Evolutionary conservation across 2,113 vertebrate genomes (phyloP), one percentile per base, ranked within the genome.

Genomic region (Pipra filicauda): DNA sequence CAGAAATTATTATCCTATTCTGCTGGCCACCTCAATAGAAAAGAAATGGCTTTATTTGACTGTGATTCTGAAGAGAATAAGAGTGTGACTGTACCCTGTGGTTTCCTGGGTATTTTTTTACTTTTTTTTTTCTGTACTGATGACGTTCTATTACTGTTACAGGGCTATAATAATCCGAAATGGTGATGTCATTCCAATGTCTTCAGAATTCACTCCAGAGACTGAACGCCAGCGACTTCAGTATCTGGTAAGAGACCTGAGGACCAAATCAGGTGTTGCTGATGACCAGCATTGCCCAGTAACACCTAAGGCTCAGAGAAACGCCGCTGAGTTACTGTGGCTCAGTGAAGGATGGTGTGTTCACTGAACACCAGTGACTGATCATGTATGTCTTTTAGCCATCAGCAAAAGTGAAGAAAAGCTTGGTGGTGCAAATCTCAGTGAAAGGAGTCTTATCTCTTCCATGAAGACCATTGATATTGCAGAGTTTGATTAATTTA

Each of bases 121-220:
- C 11, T 5, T 33, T 26, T 16, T 44, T 78, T 58, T 78, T 67
- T 72, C 51, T 35, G 3, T 37, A 30, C n/a, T 93, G 57, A 97
- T 83, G 13, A 21, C 96, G 20, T 79, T 24, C 85, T 95, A 70
- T 98, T 77, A n/a, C 85, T 62, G 7, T 97, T 97, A 37, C 98
- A 99, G 99, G 97, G 99, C 99, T 74, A 99, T 99, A 93, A 99
- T 99, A 95, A 97, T 99, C 79, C 98, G 98, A 93, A 98, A 98
- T 16, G 99, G 98, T 5, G 99, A 99, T 95, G 98, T 99, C 78
- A 98, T 99, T 90, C 98, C 99, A 74, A 98, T 99, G 99, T 99
- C 99, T 70, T 98, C 99, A 44, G 99, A 99, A 97, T 99, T 99
- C 97, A 99, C 99, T 31, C 99, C 99, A 1, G 99, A 99, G 91